Base-by-base conservation (phyloP, 2,113 vertebrate genomes). In the Cnemophilus loriae region DNA sequence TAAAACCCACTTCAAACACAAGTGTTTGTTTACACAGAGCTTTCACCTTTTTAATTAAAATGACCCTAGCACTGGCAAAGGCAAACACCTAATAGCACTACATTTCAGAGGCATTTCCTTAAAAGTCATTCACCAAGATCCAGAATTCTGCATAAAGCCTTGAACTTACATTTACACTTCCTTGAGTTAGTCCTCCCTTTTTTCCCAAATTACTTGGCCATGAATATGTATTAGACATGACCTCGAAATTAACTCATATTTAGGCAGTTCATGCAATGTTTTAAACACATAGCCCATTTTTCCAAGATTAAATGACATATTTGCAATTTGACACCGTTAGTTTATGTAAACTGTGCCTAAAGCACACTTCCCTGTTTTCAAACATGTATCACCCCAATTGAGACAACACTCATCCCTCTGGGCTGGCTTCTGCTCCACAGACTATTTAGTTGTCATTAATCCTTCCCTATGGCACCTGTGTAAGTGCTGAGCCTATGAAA, bases 21-120 rank as follows among this genome's bases (percentile, higher is more conserved):
- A 89, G 68, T 26, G 47, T 89, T 92, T 86, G 83, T 88, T 88
- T 93, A 80, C 47, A 74, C 39, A 74, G 60, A 74, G 83, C 83
- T 89, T 90, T 77, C 93, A 70, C 89, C 42, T 95, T 91, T 84
- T 79, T 75, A 89, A 93, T 86, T 80, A 64, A 57, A 87, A 47
- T 69, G 84, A 67, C 13, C 46, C 79, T 78, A 88, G 59, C 39
- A 60, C 4, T 0, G 80, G 76, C 21, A 73, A 49, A 73, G 15
- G 47, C 88, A 81, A 95, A 92, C 76, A 78, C 44, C 83, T 63
- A 70, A 71, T 52, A 42, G 22, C 35, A n/a, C 28, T 6, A 15
- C 42, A 32, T 59, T 86, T 90, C 64, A 78, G 70, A 77, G n/a
- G 44, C 19, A 56, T 41, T 86, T 89, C 83, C 64, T 84, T 87